Conservation (phyloP, 2,113 vertebrate genomes). For the Empidonax alnorum region DNA sequence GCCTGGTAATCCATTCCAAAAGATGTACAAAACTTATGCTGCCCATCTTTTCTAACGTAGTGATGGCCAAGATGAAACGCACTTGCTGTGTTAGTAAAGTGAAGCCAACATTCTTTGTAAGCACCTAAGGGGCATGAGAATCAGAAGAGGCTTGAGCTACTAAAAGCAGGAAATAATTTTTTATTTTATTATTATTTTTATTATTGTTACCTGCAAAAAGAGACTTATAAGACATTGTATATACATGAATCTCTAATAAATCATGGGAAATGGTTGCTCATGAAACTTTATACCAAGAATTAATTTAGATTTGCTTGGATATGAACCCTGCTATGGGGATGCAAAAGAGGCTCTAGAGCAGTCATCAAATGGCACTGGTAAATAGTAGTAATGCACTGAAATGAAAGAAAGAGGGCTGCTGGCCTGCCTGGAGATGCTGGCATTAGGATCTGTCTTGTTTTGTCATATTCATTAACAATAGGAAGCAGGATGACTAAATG, state of each 20-base stretch:
- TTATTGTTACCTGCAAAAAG: background rate
- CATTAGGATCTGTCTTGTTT: background rate
- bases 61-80: background rate
- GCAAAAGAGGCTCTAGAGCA: background rate
- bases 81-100: background rate
- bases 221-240: background rate
- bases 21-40: background rate
- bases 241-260: background rate
- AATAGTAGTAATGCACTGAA: background rate
- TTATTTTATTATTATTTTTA: background rate
- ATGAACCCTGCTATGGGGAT: background rate
- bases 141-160: background rate
- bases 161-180: background rate
- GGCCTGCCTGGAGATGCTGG: background rate
- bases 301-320: background rate
- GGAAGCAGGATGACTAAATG: background rate
- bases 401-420: background rate
- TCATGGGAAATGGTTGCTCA: background rate
- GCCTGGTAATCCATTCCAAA: background rate
- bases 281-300: background rate
- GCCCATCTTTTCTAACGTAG: background rate
- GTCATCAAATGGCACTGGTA: background rate
- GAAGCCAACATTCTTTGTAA: background rate
- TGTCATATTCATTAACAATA: slow-evolving; percentile 18
- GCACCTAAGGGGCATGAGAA: background rate